Base-by-base conservation (phyloP, 2,113 vertebrate species). In the Aegypius monachus region DNA sequence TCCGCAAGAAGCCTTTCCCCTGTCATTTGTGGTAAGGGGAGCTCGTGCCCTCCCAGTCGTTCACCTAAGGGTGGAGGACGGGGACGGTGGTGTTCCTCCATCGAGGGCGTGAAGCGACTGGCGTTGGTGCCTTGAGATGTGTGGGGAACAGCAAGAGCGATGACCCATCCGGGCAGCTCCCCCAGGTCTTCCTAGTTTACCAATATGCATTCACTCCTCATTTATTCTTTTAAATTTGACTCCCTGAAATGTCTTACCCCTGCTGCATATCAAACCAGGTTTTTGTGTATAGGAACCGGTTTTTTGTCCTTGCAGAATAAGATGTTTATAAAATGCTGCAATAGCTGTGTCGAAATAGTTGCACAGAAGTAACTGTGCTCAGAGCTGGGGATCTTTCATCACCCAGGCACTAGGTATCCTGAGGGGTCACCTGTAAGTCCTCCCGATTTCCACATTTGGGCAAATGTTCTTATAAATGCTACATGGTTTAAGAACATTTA, bases 101-200 rank as follows among this genome's bases (percentile, higher is more conserved):
- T 48, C 42, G 29, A 61, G 21, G 67, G n/a, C 7, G 0, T 61
- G 47, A 80, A 62, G 27, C 2, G 0, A 16, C 25, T 50, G n/a
- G 21, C 8, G 0, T 38, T 43, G 47, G 32, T 10, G 32, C 68
- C 42, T 63, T 47, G 34, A 52, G 36, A 31, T 45, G 47, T 31
- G 31, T 21, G 36, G 26, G 53, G 27, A 68, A 40, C 32, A 74
- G 32, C 47, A 67, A 32, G n/a, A 48, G 40, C 74, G 67, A 15
- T 29, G 47, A 67, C 40, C 25, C 16, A 12, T 36, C 79, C 48
- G 61, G 38, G 26, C 31, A 59, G 19, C 34, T 59, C 25, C 38
- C 26, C 32, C 20, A 22, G 65, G 34, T 23, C 59, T 61, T 53
- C 53, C 59, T 31, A 38, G n/a, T 36, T 73, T 25, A 67, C 45